Conservation (phyloP, 2,888 invertebrate species). For the Cremastinae sp. region DNA sequence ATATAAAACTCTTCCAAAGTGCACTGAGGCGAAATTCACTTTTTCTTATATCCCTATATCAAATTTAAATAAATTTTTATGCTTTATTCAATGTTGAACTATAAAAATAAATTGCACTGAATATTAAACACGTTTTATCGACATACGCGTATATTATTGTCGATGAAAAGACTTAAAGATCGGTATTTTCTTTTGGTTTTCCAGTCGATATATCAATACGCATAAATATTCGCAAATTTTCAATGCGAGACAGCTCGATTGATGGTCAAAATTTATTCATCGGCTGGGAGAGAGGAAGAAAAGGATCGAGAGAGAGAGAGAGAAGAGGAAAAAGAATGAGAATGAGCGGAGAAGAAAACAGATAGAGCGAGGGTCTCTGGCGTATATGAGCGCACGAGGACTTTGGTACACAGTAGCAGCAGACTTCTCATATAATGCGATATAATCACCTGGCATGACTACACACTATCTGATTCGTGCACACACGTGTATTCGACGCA, state of each 20-base stretch:
- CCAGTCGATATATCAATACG: too few species aligned
- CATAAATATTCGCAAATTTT: not conserved
- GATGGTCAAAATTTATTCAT: constrained; percentile 73
- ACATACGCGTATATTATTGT: too few species aligned
- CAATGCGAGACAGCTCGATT: constrained; percentile 31
- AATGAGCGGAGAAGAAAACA: constrained; percentile 55
- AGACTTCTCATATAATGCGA: constrained; percentile 80
- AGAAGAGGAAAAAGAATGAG: constrained; percentile 48
- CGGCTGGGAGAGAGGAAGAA: constrained; percentile 52
- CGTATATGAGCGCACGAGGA: constrained; percentile 72
- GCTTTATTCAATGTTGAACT: too few species aligned
- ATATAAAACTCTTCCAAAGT: too few species aligned
- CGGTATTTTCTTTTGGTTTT: too few species aligned
- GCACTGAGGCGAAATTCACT: too few species aligned
- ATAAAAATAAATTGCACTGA: too few species aligned
- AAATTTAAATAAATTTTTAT: too few species aligned
- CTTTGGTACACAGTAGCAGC: constrained; percentile 80
- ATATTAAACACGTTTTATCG: too few species aligned
- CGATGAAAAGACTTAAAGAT: too few species aligned
- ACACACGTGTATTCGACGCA: constrained; percentile 66
- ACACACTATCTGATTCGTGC: constrained; percentile 79
- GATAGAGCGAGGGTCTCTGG: constrained; percentile 66
- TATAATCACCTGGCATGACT: constrained; percentile 81
- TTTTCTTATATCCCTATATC: too few species aligned
- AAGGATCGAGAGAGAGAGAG: constrained; percentile 41